These are phyloP conservation scores for Silurus glanis DNA, from an alignment of 2,113 vertebrate genomes.

Conservation along the genomic window DNA sequence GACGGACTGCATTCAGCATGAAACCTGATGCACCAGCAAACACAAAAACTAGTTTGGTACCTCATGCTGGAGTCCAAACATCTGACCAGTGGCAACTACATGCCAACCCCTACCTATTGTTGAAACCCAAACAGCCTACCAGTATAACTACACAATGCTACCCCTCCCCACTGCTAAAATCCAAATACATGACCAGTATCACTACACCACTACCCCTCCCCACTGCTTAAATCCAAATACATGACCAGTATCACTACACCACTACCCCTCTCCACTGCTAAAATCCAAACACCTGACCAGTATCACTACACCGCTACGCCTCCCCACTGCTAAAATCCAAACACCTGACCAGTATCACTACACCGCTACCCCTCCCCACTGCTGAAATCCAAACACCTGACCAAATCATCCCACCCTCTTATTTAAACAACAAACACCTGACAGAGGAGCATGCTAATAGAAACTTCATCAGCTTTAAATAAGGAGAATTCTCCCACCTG, in stretches of 20 bases:
- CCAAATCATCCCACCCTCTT: background rate
- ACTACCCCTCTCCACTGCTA: background rate
- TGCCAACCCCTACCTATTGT: background rate
- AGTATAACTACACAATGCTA: background rate
- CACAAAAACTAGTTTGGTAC: background rate
- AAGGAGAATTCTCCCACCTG: slow-evolving; percentile 72
- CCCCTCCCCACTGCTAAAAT: background rate
- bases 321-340: background rate
- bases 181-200: background rate
- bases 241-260: background rate
- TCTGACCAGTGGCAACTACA: too few relatives aligned
- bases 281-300: background rate
- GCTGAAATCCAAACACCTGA: background rate
- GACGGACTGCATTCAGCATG: slow-evolving; percentile 67
- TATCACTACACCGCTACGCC: background rate
- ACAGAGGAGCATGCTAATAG: background rate
- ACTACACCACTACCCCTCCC: background rate
- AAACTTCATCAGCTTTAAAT: background rate
- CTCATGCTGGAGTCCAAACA: background rate
- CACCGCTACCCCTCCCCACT: too few relatives aligned
- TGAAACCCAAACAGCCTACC: background rate
- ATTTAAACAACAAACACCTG: background rate
- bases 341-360: background rate
- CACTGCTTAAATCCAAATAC: too few relatives aligned
- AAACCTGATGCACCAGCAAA: slow-evolving; percentile 57